A percentile compares a stretch with the other conserved stretches of the same genome.
These are phyloP conservation scores for Eupithecia vulgata DNA, from an alignment of 2,888 invertebrate species.

Conservation along the genomic window DNA sequence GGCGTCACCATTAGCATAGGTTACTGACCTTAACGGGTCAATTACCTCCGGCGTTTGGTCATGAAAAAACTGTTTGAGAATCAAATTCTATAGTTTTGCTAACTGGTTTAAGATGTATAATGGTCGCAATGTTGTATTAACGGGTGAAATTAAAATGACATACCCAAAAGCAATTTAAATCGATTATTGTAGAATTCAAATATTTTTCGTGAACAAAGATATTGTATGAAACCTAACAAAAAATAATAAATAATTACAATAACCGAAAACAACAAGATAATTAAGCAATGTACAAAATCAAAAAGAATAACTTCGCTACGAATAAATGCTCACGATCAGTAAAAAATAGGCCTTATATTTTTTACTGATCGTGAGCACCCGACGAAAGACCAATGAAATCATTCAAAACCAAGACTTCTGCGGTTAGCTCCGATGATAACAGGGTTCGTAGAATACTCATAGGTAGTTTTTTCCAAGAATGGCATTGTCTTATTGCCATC, in stretches of 20 bases:
- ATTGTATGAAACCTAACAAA: background rate
- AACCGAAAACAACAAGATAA: background rate
- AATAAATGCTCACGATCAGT: too few relatives aligned
- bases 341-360: background rate
- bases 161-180: background rate
- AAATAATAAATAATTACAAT: too few relatives aligned
- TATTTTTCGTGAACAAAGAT: background rate
- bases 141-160: background rate
- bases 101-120: constrained; percentile 9
- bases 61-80: constrained; percentile 38
- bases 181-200: background rate
- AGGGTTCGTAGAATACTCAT: background rate
- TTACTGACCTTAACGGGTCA: constrained; percentile 48
- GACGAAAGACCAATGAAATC: too few relatives aligned
- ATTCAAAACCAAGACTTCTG: background rate
- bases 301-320: background rate
- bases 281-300: background rate
- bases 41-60: constrained; percentile 33
- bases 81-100: constrained; percentile 33
- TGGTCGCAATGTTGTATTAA: background rate
- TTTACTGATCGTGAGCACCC: too few relatives aligned
- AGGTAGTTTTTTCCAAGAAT: constrained; percentile 4
- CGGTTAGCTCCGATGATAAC: background rate
- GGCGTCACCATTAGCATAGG: constrained; percentile 41
- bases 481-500: constrained; percentile 4